Conservation (phyloP, 2,797 vertebrate species). For the Poeciliopsis turneri region DNA sequence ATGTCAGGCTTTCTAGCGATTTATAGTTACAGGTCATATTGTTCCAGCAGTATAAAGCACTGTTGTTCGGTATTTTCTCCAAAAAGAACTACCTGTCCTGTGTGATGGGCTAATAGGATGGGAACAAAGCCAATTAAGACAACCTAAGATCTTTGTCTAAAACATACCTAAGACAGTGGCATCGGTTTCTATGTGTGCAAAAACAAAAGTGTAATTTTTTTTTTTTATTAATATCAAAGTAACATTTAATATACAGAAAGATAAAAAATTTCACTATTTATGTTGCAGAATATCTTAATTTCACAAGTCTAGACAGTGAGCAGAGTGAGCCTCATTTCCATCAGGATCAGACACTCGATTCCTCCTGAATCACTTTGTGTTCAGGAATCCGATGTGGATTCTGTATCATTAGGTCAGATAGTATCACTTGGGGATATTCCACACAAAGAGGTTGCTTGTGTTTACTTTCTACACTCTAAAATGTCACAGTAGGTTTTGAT, state of each 20-base stretch:
- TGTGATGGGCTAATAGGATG: not conserved
- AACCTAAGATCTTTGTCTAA: not conserved
- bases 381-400: not conserved
- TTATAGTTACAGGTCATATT: not conserved
- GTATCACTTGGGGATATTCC: not conserved
- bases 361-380: not conserved
- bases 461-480: slow-evolving; percentile 11
- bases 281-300: not conserved
- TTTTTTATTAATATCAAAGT: not conserved
- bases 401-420: not conserved
- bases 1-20: not conserved
- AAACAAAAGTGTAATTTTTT: accelerated
- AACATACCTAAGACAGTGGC: not conserved
- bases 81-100: not conserved
- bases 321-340: not conserved
- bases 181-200: not conserved
- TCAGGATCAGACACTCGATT: not conserved
- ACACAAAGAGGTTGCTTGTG: not conserved
- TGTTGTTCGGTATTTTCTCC: not conserved
- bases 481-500: slow-evolving; percentile 1
- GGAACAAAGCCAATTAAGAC: not conserved
- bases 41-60: not conserved
- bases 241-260: not conserved
- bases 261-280: not conserved
- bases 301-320: not conserved